Base-by-base conservation (phyloP, 2,888 invertebrate species). In the Dioctria linearis region DNA sequence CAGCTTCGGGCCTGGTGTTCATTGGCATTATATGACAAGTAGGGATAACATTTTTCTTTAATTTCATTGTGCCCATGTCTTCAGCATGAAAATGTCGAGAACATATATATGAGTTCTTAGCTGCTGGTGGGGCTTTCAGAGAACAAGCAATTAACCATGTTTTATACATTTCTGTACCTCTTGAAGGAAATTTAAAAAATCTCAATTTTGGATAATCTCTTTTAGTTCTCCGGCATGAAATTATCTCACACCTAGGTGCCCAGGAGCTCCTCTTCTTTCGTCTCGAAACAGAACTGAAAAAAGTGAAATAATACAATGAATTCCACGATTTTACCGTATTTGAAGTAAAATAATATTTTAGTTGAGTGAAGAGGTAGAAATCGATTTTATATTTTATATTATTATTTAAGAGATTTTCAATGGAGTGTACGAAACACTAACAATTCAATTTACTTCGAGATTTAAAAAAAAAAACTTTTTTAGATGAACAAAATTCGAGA, bases 291-390 rank as follows among this genome's bases (percentile, higher is more conserved):
- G 61, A 39, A 61, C 61, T 61, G 61, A 61, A 61, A 61, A 61
- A 8, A 61, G 61, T 61, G 13, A 61, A 61, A 61, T 61, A 61
- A 61, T 54, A 54, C 54, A 54, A 54, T 54, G 11, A 54, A 54
- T 61, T 61, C 39, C 61, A 61, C 8, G 25, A 39, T 61, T 61
- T 37, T 25, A 25, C 54, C 54, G 54, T 54, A 54, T 25, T 25
- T 54, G 54, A 54, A 54, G 4, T 54, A 11, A 54, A 54, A 54
- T 54, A 54, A 11, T 54, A 11, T 54, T 11, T 11, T 54, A 54
- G 4, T 54, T 8, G 54, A 46, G 11, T 54, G 54, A 54, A 54
- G 54, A 11, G 11, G 11, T 54, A n/a, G 11, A 4, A 54, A 11
- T 25, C 25, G 25, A 2, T 25, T 25, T 25, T 25, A 25, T 25